Conservation (phyloP, 2,888 invertebrate genomes). For the Xanthia togata region DNA sequence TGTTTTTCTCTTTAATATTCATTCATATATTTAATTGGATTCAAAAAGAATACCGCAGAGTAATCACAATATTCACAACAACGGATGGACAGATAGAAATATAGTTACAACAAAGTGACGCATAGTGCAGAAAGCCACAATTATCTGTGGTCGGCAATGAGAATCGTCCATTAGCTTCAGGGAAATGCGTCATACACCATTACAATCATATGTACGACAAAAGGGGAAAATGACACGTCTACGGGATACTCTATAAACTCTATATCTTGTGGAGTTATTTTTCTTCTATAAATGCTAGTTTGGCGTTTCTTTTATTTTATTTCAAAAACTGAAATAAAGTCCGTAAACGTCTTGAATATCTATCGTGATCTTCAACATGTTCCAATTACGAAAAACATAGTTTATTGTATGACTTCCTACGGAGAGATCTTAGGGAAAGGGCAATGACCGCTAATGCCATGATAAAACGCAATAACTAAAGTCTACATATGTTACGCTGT, state of each 20-base stretch:
- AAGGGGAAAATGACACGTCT: constrained; percentile 26
- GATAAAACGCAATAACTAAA: too few relatives aligned
- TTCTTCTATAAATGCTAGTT: neutral
- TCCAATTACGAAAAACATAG: too few relatives aligned
- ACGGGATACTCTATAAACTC: neutral
- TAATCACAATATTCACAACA: neutral
- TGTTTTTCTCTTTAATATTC: neutral
- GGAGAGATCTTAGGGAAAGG: too few relatives aligned
- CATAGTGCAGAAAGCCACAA: constrained; percentile 24
- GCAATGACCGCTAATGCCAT: too few relatives aligned
- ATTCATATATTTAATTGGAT: neutral
- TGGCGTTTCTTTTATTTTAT: too few relatives aligned
- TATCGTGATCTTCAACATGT: too few relatives aligned
- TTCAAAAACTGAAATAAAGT: too few relatives aligned
- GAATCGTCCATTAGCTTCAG: constrained; percentile 53
- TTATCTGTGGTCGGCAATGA: constrained; percentile 49
- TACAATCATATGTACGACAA: constrained; percentile 31
- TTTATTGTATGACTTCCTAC: too few relatives aligned
- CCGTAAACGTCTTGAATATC: too few relatives aligned
- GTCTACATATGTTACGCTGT: too few relatives aligned
- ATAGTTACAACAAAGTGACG: constrained; percentile 23
- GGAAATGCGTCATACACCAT: constrained; percentile 34
- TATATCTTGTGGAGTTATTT: neutral
- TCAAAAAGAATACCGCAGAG: constrained; percentile 13
- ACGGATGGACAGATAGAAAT: constrained; percentile 7